These are phyloP conservation scores for Xiphophorus birchmanni DNA, from an alignment of 2,797 vertebrate genomes.

Conservation along the genomic window DNA sequence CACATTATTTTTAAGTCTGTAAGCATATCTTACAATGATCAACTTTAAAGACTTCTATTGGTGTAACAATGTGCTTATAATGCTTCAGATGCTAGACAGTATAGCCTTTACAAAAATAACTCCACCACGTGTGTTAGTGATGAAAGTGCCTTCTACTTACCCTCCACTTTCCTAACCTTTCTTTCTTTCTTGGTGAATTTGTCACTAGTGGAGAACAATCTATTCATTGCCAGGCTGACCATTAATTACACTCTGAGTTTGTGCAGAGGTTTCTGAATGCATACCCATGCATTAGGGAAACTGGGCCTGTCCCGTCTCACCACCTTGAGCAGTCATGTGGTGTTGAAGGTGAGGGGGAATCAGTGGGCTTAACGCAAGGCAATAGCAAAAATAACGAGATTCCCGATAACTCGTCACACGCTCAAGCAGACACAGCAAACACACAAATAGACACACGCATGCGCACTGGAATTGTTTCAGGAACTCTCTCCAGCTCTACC, in stretches of 20 bases:
- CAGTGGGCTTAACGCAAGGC: conserved; percentile 57
- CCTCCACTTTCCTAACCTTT: background rate
- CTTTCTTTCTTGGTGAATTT: conserved; percentile 23
- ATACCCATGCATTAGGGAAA: conserved; percentile 24
- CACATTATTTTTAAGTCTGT: background rate
- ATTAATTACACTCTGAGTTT: conserved; percentile 54
- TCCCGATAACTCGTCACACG: conserved; percentile 32
- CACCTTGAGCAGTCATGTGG: conserved; percentile 63
- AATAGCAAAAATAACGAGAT: conserved; percentile 72
- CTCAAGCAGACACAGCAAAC: conserved; percentile 10
- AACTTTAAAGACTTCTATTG: background rate
- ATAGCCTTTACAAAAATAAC: background rate
- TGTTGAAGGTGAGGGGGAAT: conserved; percentile 63
- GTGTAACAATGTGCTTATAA: background rate
- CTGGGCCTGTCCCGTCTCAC: conserved; percentile 42
- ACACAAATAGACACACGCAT: background rate
- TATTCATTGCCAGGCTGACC: conserved; percentile 51
- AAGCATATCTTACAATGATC: background rate
- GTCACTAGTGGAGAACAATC: conserved; percentile 34
- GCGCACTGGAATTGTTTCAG: conserved; percentile 1
- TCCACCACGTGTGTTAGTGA: background rate
- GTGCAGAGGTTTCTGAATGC: conserved; percentile 23
- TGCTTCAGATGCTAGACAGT: background rate
- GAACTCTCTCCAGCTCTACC: background rate
- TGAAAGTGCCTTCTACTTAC: background rate